Base-by-base conservation (phyloP, 2,113 vertebrate genomes). In the Leucosticte australis region DNA sequence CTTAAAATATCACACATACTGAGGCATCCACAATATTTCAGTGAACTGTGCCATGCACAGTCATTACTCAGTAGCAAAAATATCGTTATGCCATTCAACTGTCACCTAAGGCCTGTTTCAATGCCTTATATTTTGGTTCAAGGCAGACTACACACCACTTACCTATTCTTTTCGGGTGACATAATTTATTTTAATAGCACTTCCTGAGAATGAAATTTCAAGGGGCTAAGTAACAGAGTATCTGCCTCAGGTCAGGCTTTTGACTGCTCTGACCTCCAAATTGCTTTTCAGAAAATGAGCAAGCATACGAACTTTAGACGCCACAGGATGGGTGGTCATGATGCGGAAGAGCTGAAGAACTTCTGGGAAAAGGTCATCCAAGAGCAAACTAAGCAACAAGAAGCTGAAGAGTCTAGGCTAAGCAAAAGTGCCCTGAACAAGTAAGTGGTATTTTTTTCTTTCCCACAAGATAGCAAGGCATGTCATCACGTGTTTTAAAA, bases 311-410 rank as follows among this genome's bases (percentile, higher is more conserved):
- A 60, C 56, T 70, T 60, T 11, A 92, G 78, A 31, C 15, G 1
- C 35, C 92, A 55, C 31, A 33, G 62, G 37, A 74, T 87, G 27
- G 52, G 73, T 68, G 42, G 94, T 39, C 56, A 94, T 52, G 95
- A 95, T 68, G 74, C 96, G 9, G 81, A 90, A 88, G 90, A n/a
- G 30, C 68, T 97, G 81, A 97, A 95, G 94, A 96, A 84, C 68
- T 97, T 97, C 82, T 97, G 96, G 96, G 96, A 97, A 92, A 97
- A 96, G 89, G 87, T 97, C 44, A 97, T 96, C 30, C 84, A 96
- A 86, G 91, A 92, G 67, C 83, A 93, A 83, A 80, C 78, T 47
- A 92, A 89, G 28, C 90, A 93, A 78, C 81, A 64, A 80, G 81
- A 96, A 96, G 57, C 44, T 59, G 96, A 97, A 91, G 80, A 96